Evolutionary conservation across 2,797 vertebrate species (phyloP).

Genomic region (Tragelaphus oryx): DNA sequence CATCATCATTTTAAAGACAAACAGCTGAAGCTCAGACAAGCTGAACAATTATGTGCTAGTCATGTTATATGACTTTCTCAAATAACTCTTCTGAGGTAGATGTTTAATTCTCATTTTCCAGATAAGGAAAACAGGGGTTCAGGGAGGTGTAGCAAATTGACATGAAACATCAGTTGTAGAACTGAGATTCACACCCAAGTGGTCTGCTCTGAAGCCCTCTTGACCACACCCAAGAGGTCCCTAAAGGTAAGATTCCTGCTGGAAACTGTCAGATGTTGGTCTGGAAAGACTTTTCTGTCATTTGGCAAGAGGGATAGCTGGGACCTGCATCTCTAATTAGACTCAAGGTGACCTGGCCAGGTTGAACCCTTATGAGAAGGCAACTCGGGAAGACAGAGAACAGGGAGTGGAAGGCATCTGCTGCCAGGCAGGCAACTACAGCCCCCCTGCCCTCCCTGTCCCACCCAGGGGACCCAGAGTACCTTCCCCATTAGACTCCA

Average conservation of each 20-base stretch:
- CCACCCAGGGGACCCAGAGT: background rate
- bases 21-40: background rate
- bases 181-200: background rate
- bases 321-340: background rate
- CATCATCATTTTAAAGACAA: background rate
- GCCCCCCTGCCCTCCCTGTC: background rate
- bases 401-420: background rate
- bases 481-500: slow-evolving; percentile 95
- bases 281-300: background rate
- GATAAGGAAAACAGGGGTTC: background rate
- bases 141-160: background rate
- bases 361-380: background rate
- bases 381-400: background rate
- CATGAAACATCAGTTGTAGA: background rate
- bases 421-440: background rate
- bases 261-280: background rate
- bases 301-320: background rate
- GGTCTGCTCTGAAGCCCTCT: background rate
- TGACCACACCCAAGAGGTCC: background rate
- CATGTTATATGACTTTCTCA: background rate
- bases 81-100: background rate
- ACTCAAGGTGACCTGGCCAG: background rate
- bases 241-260: background rate
- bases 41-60: background rate
- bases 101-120: background rate